Evolutionary conservation across 2,113 vertebrate species (phyloP), one percentile per base, ranked within the genome.

Genomic region (Syrmaticus mikado): DNA sequence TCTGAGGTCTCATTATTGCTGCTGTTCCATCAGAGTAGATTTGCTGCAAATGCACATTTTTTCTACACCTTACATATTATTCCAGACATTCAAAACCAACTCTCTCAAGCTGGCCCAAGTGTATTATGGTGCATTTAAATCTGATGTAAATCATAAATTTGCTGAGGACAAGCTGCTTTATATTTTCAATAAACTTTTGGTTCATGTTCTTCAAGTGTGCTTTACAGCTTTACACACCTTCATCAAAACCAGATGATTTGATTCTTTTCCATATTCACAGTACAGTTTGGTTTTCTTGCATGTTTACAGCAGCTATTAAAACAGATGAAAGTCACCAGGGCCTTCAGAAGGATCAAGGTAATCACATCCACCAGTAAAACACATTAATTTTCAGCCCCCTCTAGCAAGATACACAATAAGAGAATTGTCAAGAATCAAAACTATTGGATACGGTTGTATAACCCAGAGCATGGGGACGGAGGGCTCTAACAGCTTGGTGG

Each of bases 291-390:
- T 72, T 87, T 74, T 87, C 87, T 60, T 87, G 75, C 65, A 74
- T 89, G 75, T 92, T 95, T 92, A 92, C 92, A 89, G 87, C 87
- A 92, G 78, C 92, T 89, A 85, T 88, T 95, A 93, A 93, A 95
- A 85, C 65, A 94, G 50, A 85, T 90, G 85, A 96, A 96, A 95
- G 55, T 93, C 76, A 81, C 75, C 64, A 67, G 10, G 79, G 58
- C 45, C 68, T 92, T 85, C 85, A 85, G 76, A 90, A 1, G 1
- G 76, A 91, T 80, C 3, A 1, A 52, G 38, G 41, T 91, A 93
- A 85, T 80, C 85, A 93, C 65, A 77, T 93, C 82, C 82, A 85
- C 60, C 75, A 89, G 60, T 62, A 72, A 80, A 92, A 87, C 45
- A 92, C 62, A 82, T 89, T 68, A 70, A 91, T 96, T 92, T 92